A percentile compares a stretch with the other conserved stretches of the same genome.
These are phyloP conservation scores for Sebastes kiyomatsui DNA, from an alignment of 2,797 vertebrate genomes.

Conservation along the genomic window DNA sequence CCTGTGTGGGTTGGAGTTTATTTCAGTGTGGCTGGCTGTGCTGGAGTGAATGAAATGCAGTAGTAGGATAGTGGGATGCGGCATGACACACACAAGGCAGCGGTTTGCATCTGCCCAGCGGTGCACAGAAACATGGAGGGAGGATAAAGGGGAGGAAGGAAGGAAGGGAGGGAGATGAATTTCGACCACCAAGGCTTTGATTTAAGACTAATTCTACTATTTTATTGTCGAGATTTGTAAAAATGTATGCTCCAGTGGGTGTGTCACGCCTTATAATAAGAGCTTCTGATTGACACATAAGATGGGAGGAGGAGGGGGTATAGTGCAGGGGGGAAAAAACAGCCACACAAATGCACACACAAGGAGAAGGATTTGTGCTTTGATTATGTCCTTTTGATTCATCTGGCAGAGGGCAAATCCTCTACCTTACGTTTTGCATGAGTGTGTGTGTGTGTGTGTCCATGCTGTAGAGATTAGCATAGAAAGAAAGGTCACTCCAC, in stretches of 20 bases:
- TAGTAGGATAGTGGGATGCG: conserved; percentile 56
- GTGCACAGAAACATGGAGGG: conserved; percentile 46
- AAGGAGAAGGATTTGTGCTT: conserved; percentile 38
- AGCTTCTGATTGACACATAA: conserved; percentile 62
- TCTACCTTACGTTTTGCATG: conserved; percentile 1
- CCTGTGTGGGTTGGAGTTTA: conserved; percentile 38
- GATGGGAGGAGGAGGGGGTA: conserved; percentile 50
- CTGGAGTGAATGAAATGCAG: conserved; percentile 52
- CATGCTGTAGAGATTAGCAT: conserved; percentile 57
- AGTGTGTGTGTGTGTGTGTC: not conserved
- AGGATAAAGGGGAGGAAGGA: not conserved
- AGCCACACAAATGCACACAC: not conserved
- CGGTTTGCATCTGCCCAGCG: conserved; percentile 65
- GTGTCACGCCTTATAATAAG: conserved; percentile 57
- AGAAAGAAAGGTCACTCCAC: conserved; percentile 71
- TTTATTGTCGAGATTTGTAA: conserved; percentile 16
- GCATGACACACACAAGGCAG: conserved; percentile 45
- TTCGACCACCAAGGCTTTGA: not conserved
- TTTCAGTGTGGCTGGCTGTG: conserved; percentile 17
- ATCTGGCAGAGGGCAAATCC: conserved; percentile 37
- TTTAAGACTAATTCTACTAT: conserved; percentile 32
- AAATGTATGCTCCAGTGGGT: conserved; percentile 56
- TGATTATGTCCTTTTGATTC: conserved; percentile 53
- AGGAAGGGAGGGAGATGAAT: not conserved
- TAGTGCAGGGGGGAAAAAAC: not conserved